Evolutionary conservation across 1,140 invertebrate genomes (phyloP).

Genomic region (Meteorus sp.): DNA sequence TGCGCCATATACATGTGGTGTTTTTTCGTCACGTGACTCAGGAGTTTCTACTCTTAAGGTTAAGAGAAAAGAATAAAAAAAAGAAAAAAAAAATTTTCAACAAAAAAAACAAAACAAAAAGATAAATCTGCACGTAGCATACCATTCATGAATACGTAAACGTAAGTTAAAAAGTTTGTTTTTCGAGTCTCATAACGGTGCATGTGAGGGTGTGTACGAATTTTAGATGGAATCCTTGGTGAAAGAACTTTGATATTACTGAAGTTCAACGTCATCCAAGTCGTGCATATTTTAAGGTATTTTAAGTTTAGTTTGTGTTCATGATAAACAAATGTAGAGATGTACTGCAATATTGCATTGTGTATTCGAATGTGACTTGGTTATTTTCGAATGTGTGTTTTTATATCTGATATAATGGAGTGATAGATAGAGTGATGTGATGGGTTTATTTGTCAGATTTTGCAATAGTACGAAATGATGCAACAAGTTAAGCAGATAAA

Average conservation of each 20-base stretch:
- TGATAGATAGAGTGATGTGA: no score
- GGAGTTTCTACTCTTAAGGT: not conserved
- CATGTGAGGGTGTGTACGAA: not conserved
- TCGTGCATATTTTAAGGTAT: not conserved
- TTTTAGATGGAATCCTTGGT: constrained; percentile 3
- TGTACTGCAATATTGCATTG: no score
- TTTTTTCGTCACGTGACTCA: not conserved
- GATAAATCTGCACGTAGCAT: constrained; percentile 18
- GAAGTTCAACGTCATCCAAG: not conserved
- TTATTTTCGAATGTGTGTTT: no score
- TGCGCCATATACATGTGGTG: not conserved
- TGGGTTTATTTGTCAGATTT: no score
- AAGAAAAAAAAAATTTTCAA: no score
- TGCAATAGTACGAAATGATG: no score
- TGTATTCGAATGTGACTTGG: no score
- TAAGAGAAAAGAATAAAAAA: no score
- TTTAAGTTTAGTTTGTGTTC: no score
- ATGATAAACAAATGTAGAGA: no score
- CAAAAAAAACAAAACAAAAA: not conserved
- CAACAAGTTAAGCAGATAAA: no score
- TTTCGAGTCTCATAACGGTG: not conserved
- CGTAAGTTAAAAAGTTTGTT: constrained; percentile 15
- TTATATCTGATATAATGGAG: no score
- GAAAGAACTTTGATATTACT: constrained; percentile 21
- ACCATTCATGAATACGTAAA: constrained; percentile 22